Base-by-base conservation (phyloP, 2,888 invertebrate species). In the Alsophila aescularia region DNA sequence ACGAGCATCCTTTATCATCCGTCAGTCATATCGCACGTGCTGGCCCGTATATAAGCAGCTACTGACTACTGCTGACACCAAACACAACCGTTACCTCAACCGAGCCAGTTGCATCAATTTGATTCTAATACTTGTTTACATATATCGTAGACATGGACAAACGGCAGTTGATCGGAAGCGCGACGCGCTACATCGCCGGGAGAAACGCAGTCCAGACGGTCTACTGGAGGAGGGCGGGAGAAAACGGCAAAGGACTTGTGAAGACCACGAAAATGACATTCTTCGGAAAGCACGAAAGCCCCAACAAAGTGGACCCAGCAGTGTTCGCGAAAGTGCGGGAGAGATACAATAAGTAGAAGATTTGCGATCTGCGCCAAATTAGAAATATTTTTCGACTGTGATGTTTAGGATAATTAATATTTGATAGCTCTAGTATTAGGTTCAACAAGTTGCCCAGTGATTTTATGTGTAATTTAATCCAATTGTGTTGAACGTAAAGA, bases 141-240 rank as follows among this genome's bases (percentile, higher is more conserved):
- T 29, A n/a, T 13, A 27, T 56, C 37, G 47, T 59, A 53, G 29
- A 31, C 60, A 91, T 90, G 90, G 87, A 89, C 61, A 94, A 93
- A 69, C 86, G 89, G 69, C 83, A 85, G 45, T 80, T 96, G 77
- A 93, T 96, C 60, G 95, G 95, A 67, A 93, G 94, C 64, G 94
- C 95, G 34, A 94, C 95, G 14, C 93, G 96, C 53, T 95, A 94
- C 79, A 94, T 96, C 64, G 94, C 94, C 42, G 95, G 95, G 42
- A 93, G 95, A 57, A 94, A 95, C 71, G 95, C 95, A 0, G 93
- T 95, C 15, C 95, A 96, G 75, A 96, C 95, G 0, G 94, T 96
- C 0, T 96, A 96, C 72, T 96, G 96, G 96, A 91, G 95, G 69
- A 92, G 93, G 36, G 81, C 88, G 0, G 87, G 92, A 4, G 89